These are phyloP conservation scores for Hypolimnas misippus DNA, from an alignment of 2,888 invertebrate species.

Conservation along the genomic window DNA sequence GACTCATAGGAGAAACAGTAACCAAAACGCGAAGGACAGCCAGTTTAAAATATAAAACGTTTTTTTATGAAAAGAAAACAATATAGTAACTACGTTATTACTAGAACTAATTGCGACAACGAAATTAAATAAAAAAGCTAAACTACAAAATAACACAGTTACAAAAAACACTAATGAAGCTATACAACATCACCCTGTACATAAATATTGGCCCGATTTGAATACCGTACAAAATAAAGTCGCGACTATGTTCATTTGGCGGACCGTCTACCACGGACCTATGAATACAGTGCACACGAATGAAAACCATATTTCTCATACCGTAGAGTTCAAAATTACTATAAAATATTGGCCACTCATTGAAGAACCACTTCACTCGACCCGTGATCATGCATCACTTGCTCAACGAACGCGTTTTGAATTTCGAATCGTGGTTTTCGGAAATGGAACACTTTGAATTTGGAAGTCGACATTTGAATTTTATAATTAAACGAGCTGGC, in stretches of 20 bases:
- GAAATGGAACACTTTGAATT: slow-evolving; percentile 49
- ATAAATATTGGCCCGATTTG: slow-evolving; percentile 75
- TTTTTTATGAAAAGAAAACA: too few species aligned
- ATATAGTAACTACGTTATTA: too few species aligned
- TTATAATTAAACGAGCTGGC: slow-evolving; percentile 35
- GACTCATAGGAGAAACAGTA: too few species aligned
- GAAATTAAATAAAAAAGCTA: too few species aligned
- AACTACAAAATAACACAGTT: too few species aligned
- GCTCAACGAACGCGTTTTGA: slow-evolving; percentile 63
- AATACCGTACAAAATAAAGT: slow-evolving; percentile 71
- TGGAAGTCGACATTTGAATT: slow-evolving; percentile 39
- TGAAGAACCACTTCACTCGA: slow-evolving; percentile 64
- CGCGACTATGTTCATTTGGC: slow-evolving; percentile 79
- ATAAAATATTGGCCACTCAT: slow-evolving; percentile 49
- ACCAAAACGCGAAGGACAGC: too few species aligned
- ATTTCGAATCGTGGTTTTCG: slow-evolving; percentile 55
- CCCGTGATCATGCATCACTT: slow-evolving; percentile 81
- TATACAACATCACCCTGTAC: slow-evolving; percentile 57
- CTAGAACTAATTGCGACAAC: too few species aligned
- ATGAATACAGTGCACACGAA: slow-evolving; percentile 31
- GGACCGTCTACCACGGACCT: slow-evolving; percentile 56
- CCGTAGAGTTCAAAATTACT: slow-evolving; percentile 47
- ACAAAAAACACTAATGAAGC: slow-evolving; percentile 21
- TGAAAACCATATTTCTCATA: slow-evolving; percentile 40
- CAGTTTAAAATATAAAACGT: too few species aligned